A percentile compares a stretch with the other conserved stretches of the same genome.
Evolutionary conservation across 2,888 invertebrate species (phyloP).

Genomic region (Campoplex nolae): DNA sequence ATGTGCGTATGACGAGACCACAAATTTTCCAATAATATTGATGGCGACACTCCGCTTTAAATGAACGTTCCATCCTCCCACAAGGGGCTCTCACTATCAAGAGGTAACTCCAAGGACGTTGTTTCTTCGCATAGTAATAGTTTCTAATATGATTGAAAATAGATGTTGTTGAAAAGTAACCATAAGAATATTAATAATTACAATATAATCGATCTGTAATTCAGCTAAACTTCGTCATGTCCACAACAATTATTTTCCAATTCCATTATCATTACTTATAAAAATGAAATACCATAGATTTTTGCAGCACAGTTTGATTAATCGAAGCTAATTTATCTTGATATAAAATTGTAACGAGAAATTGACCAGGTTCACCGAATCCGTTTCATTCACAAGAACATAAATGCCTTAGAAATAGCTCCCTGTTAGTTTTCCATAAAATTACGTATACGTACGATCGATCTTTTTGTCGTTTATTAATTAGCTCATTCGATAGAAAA

Average conservation of each 20-base stretch:
- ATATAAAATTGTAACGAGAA: background rate
- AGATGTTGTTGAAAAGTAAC: too few species aligned
- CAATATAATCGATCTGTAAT: background rate
- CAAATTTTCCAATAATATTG: constrained; percentile 47
- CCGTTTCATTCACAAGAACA: background rate
- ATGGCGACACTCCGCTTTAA: constrained; percentile 35
- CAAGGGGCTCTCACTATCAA: background rate
- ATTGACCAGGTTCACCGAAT: background rate
- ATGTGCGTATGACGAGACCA: background rate
- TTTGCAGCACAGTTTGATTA: background rate
- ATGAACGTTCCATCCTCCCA: constrained; percentile 45
- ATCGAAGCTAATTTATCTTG: background rate
- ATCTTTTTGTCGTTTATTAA: constrained; percentile 59
- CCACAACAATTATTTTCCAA: background rate
- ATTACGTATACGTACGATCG: constrained; percentile 15
- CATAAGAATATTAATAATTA: background rate
- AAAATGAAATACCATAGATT: background rate
- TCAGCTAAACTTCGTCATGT: background rate
- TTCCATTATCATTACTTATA: background rate
- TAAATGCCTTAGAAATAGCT: constrained; percentile 1
- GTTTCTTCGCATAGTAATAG: background rate
- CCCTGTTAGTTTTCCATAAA: background rate
- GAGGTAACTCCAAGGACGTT: constrained; percentile 2
- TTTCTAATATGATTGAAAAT: background rate
- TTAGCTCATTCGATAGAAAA: constrained; percentile 37